Evolutionary conservation across 2,113 vertebrate species (phyloP), one percentile per base, ranked within the genome.

Genomic region (Passer domesticus): DNA sequence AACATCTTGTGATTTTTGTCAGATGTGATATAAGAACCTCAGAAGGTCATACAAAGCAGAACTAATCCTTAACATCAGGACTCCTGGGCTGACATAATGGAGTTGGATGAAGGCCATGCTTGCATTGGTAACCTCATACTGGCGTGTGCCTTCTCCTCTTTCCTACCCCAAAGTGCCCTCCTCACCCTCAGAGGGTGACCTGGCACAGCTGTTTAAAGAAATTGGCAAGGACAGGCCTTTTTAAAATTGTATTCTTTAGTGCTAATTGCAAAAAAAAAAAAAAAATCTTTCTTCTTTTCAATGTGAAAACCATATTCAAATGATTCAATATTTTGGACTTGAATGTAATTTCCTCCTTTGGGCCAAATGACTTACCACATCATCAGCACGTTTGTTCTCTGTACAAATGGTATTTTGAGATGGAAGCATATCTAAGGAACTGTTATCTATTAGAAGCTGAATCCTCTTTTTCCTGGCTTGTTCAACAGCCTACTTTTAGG

Each of bases 371-470:
- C 86, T 95, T 94, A 94, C 58, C 46, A 79, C 75, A 69, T 91
- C 89, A 89, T 89, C 80, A 64, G 79, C 88, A 92, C 9, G 1
- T 80, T 89, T 83, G 18, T 81, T 83, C 78, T 84, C 27, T 87
- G 50, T 89, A 76, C 66, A 83, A 70, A 46, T 43, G 37, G 70
- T 93, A 75, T 83, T 60, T 70, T 89, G 94, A 93, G 95, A 97
- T 80, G 49, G 72, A 94, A 94, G 28, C 63, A 13, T 94, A 91
- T 83, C 53, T 52, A 92, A 90, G 83, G 89, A 95, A 94, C 90
- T 96, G 96, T 87, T 91, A 82, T 93, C 94, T 95, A 72, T 96
- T 97, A 96, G 94, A 92, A 95, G 73, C 44, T 81, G 89, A 95
- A 94, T 55, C 92, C 59, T 33, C 75, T 94, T 97, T 92, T 95